Evolutionary conservation across 2,888 invertebrate species (phyloP).

Genomic region (Cataglyphis cursor): DNA sequence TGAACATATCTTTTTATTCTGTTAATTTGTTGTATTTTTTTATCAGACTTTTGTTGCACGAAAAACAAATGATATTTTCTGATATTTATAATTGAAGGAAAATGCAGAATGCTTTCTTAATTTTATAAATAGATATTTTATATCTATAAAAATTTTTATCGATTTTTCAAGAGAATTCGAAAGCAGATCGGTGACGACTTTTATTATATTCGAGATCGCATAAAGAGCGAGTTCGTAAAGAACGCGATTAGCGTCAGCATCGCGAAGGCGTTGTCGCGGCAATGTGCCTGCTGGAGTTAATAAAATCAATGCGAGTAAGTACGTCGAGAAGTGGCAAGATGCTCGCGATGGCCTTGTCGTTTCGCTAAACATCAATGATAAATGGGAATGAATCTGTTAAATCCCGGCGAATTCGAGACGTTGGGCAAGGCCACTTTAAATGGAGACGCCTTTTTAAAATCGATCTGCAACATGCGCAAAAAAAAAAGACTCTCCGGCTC

Average conservation of each 20-base stretch:
- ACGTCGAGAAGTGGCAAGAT: constrained; percentile 27
- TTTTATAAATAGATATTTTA: not conserved
- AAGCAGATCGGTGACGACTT: not conserved
- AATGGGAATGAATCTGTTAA: constrained; percentile 46
- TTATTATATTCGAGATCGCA: constrained; percentile 12
- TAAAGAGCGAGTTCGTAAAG: constrained; percentile 39
- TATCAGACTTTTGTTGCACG: not conserved
- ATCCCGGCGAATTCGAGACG: not conserved
- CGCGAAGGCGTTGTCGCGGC: not conserved
- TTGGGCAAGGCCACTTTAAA: constrained; percentile 27
- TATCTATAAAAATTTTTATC: too few species aligned
- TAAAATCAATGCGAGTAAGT: constrained; percentile 35
- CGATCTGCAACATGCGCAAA: not conserved
- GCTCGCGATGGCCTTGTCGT: constrained; percentile 45
- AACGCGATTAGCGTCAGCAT: constrained; percentile 15
- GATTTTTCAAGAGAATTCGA: not conserved
- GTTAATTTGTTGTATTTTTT: not conserved
- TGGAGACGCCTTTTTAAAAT: constrained; percentile 5
- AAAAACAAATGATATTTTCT: not conserved
- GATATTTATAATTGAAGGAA: not conserved
- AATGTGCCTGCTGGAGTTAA: constrained; percentile 25
- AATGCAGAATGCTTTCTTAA: not conserved
- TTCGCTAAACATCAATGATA: constrained; percentile 48
- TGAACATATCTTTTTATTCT: not conserved
- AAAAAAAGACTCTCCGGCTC: constrained; percentile 13